Percentiles rank a stretch among this genome's conserved stretches.
Conservation (phyloP, 30 jellyfish, hydroid and myxozoan genomes). For the Pelagia noctiluca region DNA sequence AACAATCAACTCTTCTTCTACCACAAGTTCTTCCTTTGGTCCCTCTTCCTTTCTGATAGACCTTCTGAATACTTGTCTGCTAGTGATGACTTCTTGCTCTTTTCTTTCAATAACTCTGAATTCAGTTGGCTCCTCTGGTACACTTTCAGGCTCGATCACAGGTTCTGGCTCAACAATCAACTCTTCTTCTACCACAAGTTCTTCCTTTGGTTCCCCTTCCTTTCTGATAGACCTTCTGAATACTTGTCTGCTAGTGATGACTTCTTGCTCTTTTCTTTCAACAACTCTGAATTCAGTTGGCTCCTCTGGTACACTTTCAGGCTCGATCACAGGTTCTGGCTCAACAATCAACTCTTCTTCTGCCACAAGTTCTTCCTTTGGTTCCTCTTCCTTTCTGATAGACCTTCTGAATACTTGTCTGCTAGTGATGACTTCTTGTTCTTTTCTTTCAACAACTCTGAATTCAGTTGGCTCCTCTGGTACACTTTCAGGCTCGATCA, state of each 20-base stretch:
- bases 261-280: background rate
- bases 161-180: background rate
- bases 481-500: background rate
- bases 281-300: background rate
- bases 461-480: background rate
- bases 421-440: background rate
- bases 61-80: too few species aligned
- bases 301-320: constrained; percentile 24
- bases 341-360: constrained; percentile 65
- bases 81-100: too few species aligned
- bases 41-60: too few species aligned
- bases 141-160: background rate
- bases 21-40: too few species aligned
- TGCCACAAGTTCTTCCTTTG: background rate
- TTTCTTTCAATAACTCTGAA: too few species aligned
- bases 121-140: background rate
- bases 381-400: background rate
- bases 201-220: background rate
- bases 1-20: too few species aligned
- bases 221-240: background rate
- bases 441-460: background rate
- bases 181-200: too few species aligned
- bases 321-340: too few species aligned
- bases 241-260: background rate
- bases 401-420: background rate